phyloP scores from a whole-genome alignment of 2,113 vertebrate genomes.

The Gymnocephalus cernua region DNA sequence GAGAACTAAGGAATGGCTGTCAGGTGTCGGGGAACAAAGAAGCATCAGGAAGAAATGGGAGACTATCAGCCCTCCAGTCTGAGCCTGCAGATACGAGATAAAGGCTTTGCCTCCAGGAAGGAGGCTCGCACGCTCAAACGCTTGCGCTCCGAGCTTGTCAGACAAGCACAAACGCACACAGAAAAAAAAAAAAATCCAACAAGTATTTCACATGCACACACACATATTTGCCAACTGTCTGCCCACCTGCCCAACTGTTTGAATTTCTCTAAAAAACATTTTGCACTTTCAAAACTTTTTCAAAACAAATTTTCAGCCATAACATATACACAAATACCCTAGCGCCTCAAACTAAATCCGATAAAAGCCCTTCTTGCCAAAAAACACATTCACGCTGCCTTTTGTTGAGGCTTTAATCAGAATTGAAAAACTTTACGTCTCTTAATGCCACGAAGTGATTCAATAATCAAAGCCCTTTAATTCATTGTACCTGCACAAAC shows the following conservation, averaged over 20 bases:
- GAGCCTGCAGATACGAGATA: slow-evolving; percentile 81
- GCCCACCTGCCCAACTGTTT: slow-evolving; percentile 9
- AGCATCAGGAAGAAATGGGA: slow-evolving; percentile 68
- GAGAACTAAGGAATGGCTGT: slow-evolving; percentile 55
- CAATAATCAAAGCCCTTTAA: slow-evolving; percentile 9
- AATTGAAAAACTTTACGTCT: background rate
- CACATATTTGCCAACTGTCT: slow-evolving; percentile 28
- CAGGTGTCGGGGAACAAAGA: slow-evolving; percentile 82
- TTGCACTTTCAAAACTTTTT: slow-evolving; percentile 9
- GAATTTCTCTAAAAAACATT: slow-evolving; percentile 6
- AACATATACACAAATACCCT: background rate
- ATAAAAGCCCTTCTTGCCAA: slow-evolving; percentile 3
- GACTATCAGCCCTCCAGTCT: slow-evolving; percentile 74
- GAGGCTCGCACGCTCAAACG: slow-evolving; percentile 43
- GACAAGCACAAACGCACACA: slow-evolving; percentile 45
- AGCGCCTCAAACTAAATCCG: slow-evolving; percentile 3
- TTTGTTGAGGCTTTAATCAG: slow-evolving; percentile 25
- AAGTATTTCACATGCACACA: slow-evolving; percentile 18
- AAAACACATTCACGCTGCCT: background rate
- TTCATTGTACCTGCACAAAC: slow-evolving; percentile 6
- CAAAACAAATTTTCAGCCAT: slow-evolving; percentile 1
- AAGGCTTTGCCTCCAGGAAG: slow-evolving; percentile 66
- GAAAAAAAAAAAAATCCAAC: slow-evolving; percentile 5
- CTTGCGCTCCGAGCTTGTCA: slow-evolving; percentile 21
- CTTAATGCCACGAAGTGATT: slow-evolving; percentile 8